These are phyloP conservation scores for Strigamia crassipes DNA, from an alignment of 2,888 invertebrate species.

Conservation along the genomic window DNA sequence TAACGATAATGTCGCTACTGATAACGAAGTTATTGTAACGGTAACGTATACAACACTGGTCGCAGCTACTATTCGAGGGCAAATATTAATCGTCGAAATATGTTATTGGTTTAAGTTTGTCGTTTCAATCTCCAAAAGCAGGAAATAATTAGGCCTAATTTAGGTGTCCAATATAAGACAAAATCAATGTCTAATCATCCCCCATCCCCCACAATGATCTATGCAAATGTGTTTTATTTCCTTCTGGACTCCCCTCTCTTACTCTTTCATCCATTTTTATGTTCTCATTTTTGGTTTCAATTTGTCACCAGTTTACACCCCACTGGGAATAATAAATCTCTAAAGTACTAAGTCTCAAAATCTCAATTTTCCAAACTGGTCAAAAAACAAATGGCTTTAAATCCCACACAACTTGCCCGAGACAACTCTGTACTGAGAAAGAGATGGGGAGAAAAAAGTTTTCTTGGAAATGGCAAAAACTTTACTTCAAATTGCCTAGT, in stretches of 20 bases:
- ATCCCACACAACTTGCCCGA: not conserved
- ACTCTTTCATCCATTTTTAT: not conserved
- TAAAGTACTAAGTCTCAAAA: not conserved
- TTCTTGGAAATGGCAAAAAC: constrained; percentile 36
- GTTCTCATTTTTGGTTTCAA: constrained; percentile 21
- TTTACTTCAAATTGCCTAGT: constrained; percentile 34
- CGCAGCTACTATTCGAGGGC: too few relatives aligned
- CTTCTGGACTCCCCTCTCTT: not conserved
- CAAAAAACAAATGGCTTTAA: not conserved
- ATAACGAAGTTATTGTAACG: too few relatives aligned
- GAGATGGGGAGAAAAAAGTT: not conserved
- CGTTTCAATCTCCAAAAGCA: not conserved
- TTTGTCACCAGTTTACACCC: constrained; percentile 15
- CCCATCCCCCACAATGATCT: not conserved
- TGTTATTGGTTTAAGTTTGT: too few relatives aligned
- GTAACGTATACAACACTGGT: too few relatives aligned
- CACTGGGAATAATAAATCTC: constrained; percentile 11
- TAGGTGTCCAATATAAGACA: not conserved
- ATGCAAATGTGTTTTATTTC: not conserved
- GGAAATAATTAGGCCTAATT: not conserved
- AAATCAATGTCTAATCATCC: not conserved
- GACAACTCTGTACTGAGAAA: constrained; percentile 12
- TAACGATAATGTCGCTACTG: too few relatives aligned
- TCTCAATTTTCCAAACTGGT: not conserved
- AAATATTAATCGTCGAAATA: too few relatives aligned